Evolutionary conservation across 2,888 invertebrate genomes (phyloP).

Genomic region (Cataglyphis albicans): DNA sequence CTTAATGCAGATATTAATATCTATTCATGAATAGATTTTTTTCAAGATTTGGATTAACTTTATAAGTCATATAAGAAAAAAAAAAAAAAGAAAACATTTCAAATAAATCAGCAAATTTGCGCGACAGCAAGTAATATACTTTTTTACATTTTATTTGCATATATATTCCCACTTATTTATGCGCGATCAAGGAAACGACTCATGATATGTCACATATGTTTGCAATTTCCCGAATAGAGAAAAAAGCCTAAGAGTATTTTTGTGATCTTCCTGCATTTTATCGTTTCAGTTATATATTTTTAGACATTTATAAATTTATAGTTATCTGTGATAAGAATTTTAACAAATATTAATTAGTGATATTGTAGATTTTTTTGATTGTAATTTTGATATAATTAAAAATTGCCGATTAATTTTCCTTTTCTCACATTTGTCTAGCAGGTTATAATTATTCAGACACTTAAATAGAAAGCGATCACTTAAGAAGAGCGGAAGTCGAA

Average conservation of each 20-base stretch:
- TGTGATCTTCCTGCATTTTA: neutral
- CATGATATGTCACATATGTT: neutral
- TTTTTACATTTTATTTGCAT: neutral
- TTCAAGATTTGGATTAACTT: neutral
- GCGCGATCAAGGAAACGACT: neutral
- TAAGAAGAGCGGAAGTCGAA: conserved; percentile 65
- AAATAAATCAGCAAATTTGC: neutral
- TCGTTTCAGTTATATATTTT: neutral
- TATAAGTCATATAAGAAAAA: neutral
- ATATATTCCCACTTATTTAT: neutral
- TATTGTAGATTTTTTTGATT: neutral
- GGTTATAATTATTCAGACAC: conserved; percentile 68
- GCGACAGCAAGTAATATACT: neutral
- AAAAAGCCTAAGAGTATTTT: neutral
- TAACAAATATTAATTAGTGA: neutral
- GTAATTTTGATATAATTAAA: neutral
- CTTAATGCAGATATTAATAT: neutral
- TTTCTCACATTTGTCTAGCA: conserved; percentile 56
- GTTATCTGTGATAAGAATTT: neutral
- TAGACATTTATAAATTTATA: neutral
- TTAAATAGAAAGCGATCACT: conserved; percentile 61
- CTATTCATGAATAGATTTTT: neutral
- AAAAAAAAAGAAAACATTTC: neutral
- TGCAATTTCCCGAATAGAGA: neutral
- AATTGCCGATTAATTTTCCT: conserved; percentile 25